These are phyloP conservation scores for Chymomyza caudatula DNA, from an alignment of 2,888 invertebrate species.

Conservation along the genomic window DNA sequence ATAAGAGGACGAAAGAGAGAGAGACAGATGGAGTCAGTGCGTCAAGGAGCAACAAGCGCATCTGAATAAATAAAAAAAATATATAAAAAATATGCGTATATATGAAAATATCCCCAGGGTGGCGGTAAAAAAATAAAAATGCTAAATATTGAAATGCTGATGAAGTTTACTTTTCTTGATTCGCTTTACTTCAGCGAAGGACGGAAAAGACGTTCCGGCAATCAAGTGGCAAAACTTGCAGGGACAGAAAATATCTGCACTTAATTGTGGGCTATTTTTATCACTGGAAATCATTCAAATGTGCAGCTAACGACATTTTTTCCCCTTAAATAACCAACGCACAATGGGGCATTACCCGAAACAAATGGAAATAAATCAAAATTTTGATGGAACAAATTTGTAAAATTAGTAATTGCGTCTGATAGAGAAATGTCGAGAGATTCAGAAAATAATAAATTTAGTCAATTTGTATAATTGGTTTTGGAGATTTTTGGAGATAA, in stretches of 20 bases:
- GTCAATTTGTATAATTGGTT: too few species aligned
- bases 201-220: not conserved
- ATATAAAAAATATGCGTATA: not conserved
- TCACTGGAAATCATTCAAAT: slow-evolving; percentile 10
- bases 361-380: too few species aligned
- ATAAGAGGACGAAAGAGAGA: not conserved
- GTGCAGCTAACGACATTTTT: slow-evolving; percentile 27
- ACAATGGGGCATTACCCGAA: too few species aligned
- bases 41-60: slow-evolving; percentile 61
- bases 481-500: too few species aligned
- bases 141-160: slow-evolving; percentile 68
- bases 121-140: not conserved
- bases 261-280: slow-evolving; percentile 10
- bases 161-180: slow-evolving; percentile 64
- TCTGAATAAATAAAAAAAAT: slow-evolving; percentile 65
- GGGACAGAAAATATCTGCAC: not conserved
- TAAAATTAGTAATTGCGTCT: too few species aligned
- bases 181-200: slow-evolving; percentile 13
- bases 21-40: slow-evolving; percentile 1
- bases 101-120: not conserved
- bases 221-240: slow-evolving; percentile 1
- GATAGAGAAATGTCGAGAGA: too few species aligned
- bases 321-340: too few species aligned
- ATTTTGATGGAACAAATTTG: too few species aligned
- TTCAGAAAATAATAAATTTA: too few species aligned